Evolutionary conservation across 2,113 vertebrate species (phyloP), one percentile per base, ranked within the genome.

Genomic region (Herpailurus yagouaroundi): DNA sequence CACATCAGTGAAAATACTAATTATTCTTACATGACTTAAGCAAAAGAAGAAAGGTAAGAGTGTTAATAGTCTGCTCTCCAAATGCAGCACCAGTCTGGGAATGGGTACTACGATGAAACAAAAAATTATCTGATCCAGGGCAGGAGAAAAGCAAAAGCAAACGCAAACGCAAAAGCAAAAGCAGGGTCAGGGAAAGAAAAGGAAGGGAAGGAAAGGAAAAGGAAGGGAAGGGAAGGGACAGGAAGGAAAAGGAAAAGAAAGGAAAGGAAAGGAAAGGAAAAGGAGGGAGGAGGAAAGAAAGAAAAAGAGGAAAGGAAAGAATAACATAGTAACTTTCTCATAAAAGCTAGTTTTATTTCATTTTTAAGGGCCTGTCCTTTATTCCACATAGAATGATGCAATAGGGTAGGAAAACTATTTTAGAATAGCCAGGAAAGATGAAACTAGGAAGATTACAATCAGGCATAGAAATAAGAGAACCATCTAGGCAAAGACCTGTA

Each of bases 121-220:
- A 92, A 94, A 38, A 95, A 60, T 97, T 96, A n/a, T 73, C 63
- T 92, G 33, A 91, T 64, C 50, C 33, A 89, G 5, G 10, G 16
- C 66, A 91, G 57, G 57, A 25, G 57, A 57, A 57, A 21, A 57
- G 45, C 45, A 45, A 45, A 45, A 45, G 45, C 45, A 45, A 45
- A 45, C 45, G 7, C 7, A 45, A 45, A 45, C 7, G 7, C 45
- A 45, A 45, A 45, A 45, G 45, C 45, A 45, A 45, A 45, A 45
- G 45, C 45, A 45, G 45, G 45, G 45, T 45, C 45, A 45, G 45
- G 45, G 45, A 45, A 45, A 1, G 45, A 45, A 45, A 45, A 45
- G 45, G 45, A 45, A 45, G 45, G 8, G 41, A 45, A 45, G 5
- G 41, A 1, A 45, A 45, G 1, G 41, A 7, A 45, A 45, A 7